phyloP scores from a whole-genome alignment of 1,140 invertebrate genomes.

The Planococcus citri region DNA sequence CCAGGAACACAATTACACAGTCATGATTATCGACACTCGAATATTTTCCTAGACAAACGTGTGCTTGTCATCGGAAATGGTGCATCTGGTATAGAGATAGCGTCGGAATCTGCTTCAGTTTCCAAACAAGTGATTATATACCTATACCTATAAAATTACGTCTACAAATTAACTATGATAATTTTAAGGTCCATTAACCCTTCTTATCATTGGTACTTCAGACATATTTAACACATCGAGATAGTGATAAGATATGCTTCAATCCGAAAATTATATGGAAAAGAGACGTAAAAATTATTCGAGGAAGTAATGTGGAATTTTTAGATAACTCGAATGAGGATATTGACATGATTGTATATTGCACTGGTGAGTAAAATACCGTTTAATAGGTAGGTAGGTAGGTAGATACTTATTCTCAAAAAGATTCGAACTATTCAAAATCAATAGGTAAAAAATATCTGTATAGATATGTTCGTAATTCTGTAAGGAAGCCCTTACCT shows the following conservation, averaged over 20 bases:
- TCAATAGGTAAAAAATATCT: no score
- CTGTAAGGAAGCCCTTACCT: no score
- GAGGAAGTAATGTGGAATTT: slow-evolving; percentile 42
- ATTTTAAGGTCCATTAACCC: no score
- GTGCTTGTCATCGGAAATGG: slow-evolving; percentile 75
- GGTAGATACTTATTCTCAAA: no score
- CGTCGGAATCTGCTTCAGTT: slow-evolving; percentile 42
- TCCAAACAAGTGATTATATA: slow-evolving; percentile 36
- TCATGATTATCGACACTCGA: slow-evolving; percentile 66
- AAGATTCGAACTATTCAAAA: no score
- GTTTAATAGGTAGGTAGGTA: no score
- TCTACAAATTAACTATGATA: no score
- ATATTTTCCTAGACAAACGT: slow-evolving; percentile 46
- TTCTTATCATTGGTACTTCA: no score
- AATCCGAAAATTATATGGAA: slow-evolving; percentile 47
- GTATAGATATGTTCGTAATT: no score
- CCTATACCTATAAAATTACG: no score
- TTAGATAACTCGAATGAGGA: slow-evolving; percentile 44
- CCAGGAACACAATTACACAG: slow-evolving; percentile 62
- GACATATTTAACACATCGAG: slow-evolving; percentile 47
- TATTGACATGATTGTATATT: slow-evolving; percentile 59
- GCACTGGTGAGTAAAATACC: slow-evolving; percentile 45
- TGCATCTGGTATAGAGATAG: slow-evolving; percentile 65
- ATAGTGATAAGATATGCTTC: slow-evolving; percentile 45
- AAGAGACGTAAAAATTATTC: slow-evolving; percentile 43